phyloP scores from a whole-genome alignment of 2,113 vertebrate genomes.

The Esox niger region DNA sequence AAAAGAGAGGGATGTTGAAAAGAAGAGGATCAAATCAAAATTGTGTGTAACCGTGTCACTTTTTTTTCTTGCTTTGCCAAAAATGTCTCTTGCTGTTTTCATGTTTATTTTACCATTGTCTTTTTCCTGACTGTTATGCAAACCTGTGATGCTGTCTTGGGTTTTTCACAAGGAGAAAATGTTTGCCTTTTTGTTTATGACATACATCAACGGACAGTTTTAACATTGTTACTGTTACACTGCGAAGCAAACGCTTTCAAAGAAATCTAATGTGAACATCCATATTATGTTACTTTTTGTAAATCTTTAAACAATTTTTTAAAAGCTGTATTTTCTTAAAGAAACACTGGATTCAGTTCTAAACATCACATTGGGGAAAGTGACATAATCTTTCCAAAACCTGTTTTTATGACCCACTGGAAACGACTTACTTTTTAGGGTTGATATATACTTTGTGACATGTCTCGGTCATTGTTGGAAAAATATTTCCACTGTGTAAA shows the following conservation, averaged over 20 bases:
- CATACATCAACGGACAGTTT: conserved; percentile 66
- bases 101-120: conserved; percentile 59
- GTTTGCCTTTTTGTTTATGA: conserved; percentile 64
- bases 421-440: conserved; percentile 62
- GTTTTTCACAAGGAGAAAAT: conserved; percentile 66
- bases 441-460: conserved; percentile 67
- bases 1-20: conserved; percentile 64
- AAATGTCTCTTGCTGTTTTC: conserved; percentile 48
- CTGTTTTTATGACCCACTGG: conserved; percentile 72
- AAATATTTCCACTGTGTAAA: conserved; percentile 74
- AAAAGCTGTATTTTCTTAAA: conserved; percentile 72
- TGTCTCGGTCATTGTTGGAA: conserved; percentile 67
- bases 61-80: conserved; percentile 81
- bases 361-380: conserved; percentile 61
- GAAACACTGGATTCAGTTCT: conserved; percentile 77
- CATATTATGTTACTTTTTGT: conserved; percentile 63
- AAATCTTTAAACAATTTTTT: conserved; percentile 70
- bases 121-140: conserved; percentile 64
- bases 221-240: conserved; percentile 74
- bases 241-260: conserved; percentile 80
- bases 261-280: conserved; percentile 73
- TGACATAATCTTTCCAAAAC: conserved; percentile 50
- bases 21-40: conserved; percentile 69
- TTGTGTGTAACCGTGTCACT: conserved; percentile 72
- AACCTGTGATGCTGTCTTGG: conserved; percentile 64